Base-by-base conservation (phyloP, 2,113 vertebrate species). In the Caretta caretta region DNA sequence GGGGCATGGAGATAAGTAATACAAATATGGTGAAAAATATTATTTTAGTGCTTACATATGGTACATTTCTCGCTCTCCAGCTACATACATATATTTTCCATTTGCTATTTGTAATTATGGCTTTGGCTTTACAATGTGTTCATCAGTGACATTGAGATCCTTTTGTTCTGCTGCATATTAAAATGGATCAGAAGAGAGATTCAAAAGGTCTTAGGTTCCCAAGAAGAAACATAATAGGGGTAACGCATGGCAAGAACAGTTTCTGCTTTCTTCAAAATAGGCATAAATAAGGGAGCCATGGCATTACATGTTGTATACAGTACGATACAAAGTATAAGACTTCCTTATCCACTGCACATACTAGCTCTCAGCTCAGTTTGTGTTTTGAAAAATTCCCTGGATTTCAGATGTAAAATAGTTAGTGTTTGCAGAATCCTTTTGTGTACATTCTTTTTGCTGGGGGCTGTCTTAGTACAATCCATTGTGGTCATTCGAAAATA, bases 101-200 rank as follows among this genome's bases (percentile, higher is more conserved):
- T 97, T 97, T 94, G 96, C 90, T 96, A 96, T 97, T 96, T 97
- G 97, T 95, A 98, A 97, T 97, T 98, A 97, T 90, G 96, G 94
- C 92, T 97, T 96, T 96, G 95, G 91, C 93, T 97, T 97, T 96
- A 91, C 89, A 96, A 90, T 82, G 84, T 93, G 95, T 94, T 96
- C 92, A 94, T 96, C 95, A 90, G 88, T 97, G 97, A 97, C 97
- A 97, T 94, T 96, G 93, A 94, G 96, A 97, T 97, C 94, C 95
- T 97, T 98, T 98, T 98, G 96, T 97, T 97, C 97, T 94, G 90
- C 87, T 97, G 97, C 97, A 97, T 97, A 97, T 98, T 97, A 97
- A 97, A 97, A 97, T 97, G 94, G 95, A 94, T 97, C 96, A 96
- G 96, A 97, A 96, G 97, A 97, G 96, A 97, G 96, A 97, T 97